Evolutionary conservation across 30 jellyfish, hydroid and myxozoan genomes (phyloP), one percentile per base, ranked within the genome.

Genomic region (Morbakka virulenta): DNA sequence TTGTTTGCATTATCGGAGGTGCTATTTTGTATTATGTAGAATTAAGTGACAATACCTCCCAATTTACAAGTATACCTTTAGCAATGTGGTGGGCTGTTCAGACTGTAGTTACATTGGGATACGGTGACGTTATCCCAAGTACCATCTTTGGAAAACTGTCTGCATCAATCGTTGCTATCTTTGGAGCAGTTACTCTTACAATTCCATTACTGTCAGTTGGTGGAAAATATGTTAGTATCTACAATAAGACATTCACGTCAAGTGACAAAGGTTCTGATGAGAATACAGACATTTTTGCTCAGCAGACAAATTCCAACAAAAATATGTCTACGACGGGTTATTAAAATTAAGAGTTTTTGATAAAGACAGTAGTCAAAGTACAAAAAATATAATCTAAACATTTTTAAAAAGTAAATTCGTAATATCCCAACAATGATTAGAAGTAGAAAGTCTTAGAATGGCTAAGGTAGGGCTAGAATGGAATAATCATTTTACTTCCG

Each of bases 41-140:
- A 57, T 24, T 27, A 22, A 61, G 65, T 12, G 32, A 29, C 13
- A 68, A 82, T n/a, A 34, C 57, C 53, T 73, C 94, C 1, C 69
- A 75, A 29, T 67, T 88, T 24, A 79, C 82, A 30, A 88, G 97
- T 67, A 79, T 88, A 0, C 97, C 97, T 36, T 78, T 73, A 83
- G 81, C 97, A 21, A 77, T 88, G 91, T 88, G 97, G 97, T 88
- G 97, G 97, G 97, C 97, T 2, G 32, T 88, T 11, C 97, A 88
- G 71, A 88, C 97, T 3, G 79, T 88, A 69, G 77, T 81, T 25
- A 64, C 85, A 24, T 69, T 88, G 11, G 97, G 97, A 0, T 88
- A 88, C 63, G 97, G 97, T 2, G 97, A 88, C 64, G 68, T 88
- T 51, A 84, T 82, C 4, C 97, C 97, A 14, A 52, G 33, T 4